Base-by-base conservation (phyloP, 2,888 invertebrate genomes). In the Pseudococcus longispinus region DNA sequence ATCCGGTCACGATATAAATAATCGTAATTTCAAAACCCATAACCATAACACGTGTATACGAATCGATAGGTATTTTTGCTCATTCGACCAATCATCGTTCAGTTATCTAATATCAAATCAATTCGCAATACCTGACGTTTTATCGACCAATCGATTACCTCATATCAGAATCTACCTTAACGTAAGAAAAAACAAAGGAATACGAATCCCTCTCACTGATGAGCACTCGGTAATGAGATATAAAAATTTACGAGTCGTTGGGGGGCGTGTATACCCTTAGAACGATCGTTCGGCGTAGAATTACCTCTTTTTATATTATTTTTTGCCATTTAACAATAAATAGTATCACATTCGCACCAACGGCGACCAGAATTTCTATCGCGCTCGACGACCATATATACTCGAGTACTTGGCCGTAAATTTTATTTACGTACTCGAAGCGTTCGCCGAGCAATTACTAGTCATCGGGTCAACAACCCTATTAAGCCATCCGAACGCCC, bases 91-190 rank as follows among this genome's bases (percentile, higher is more conserved):
- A 20, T 55, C n/a, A 0, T n/a, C 55, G 4, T 15, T 15, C n/a
- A 18, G n/a, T 55, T 55, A 55, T 55, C 55, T 55, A 55, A 55
- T 55, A n/a, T n/a, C n/a, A 20, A 55, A 55, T 55, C 55, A 55
- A 55, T 55, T 55, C 55, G 55, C 55, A 55, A 55, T 55, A 55
- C n/a, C 55, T n/a, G n/a, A n/a, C 55, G 55, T 55, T 55, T 55
- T 55, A 55, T 55, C 55, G n/a, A 20, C n/a, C 18, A 55, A 55
- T 55, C 55, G 55, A 55, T 55, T 15, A 15, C n/a, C n/a, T 46
- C 44, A 46, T 46, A 37, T 9, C 0, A 37, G 37, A 13, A 13
- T 15, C 15, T 46, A 46, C 13, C 15, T 46, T 15, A 11, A 2
- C 4, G 13, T 46, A 46, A 15, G 5, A 37, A 46, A 46, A 46